Conservation (phyloP, 2,113 vertebrate genomes). For the Brienomyrus brachyistius region DNA sequence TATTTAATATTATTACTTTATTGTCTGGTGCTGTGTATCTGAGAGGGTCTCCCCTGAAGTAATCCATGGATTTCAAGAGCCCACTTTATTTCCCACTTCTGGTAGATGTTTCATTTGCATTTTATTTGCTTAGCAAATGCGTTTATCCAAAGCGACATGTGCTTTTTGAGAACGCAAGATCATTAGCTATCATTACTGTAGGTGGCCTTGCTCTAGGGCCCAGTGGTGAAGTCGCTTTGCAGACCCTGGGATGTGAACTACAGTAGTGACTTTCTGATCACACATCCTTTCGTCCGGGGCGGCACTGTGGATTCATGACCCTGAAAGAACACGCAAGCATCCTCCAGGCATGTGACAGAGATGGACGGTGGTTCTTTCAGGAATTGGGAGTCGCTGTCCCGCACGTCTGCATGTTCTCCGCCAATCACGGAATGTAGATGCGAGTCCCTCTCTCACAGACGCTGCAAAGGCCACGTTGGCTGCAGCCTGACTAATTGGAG, state of each 20-base stretch:
- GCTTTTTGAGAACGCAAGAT: not conserved
- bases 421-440: not conserved
- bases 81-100: not conserved
- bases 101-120: not conserved
- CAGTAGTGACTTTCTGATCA: not conserved
- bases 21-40: not conserved
- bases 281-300: not conserved
- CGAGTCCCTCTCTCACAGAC: not conserved
- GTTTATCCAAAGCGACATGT: not conserved
- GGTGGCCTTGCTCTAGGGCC: not conserved
- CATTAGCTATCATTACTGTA: not conserved
- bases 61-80: not conserved
- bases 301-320: not conserved
- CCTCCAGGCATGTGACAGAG: not conserved
- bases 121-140: not conserved
- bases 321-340: not conserved
- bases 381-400: not conserved
- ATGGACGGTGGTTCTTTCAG: not conserved
- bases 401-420: not conserved
- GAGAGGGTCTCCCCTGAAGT: not conserved
- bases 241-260: not conserved
- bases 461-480: conserved; percentile 14
- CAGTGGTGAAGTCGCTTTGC: not conserved
- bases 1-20: not conserved
- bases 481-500: conserved; percentile 22